Conservation (phyloP, 2,797 vertebrate species). For the Sebastes oblongus region DNA sequence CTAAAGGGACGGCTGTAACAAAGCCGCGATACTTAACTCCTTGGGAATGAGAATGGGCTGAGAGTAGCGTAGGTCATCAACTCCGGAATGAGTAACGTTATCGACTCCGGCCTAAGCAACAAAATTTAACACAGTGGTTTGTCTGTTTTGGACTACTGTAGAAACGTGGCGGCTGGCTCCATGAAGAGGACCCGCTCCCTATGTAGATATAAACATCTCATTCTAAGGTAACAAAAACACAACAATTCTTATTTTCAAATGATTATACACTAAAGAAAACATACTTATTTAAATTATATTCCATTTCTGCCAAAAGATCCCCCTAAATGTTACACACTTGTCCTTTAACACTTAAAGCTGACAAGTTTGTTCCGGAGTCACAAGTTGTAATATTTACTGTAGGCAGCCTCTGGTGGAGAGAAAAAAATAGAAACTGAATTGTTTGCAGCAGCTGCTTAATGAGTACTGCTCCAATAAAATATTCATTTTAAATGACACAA, state of each 20-base stretch:
- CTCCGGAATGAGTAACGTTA: neutral
- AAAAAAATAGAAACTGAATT: neutral
- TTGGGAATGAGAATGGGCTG: neutral
- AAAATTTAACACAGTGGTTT: neutral
- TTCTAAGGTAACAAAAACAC: neutral
- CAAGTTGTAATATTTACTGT: neutral
- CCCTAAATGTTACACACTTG: neutral
- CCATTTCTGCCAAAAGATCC: neutral
- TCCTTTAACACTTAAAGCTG: neutral
- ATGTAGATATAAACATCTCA: neutral
- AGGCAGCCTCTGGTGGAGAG: neutral
- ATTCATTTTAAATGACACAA: slow-evolving; percentile 19
- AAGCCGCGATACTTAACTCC: neutral
- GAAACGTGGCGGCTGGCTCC: neutral
- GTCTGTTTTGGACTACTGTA: neutral
- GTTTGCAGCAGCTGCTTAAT: neutral
- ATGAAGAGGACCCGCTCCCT: rapidly evolving
- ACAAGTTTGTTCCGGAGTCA: neutral
- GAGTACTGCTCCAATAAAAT: neutral
- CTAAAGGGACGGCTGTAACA: neutral
- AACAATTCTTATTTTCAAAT: neutral
- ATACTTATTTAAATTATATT: neutral
- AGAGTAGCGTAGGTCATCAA: neutral
- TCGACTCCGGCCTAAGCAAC: neutral
- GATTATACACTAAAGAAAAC: neutral